These are phyloP conservation scores for Anthopleura sola DNA, from an alignment of 64 coral and sea anemone genomes.

Conservation along the genomic window DNA sequence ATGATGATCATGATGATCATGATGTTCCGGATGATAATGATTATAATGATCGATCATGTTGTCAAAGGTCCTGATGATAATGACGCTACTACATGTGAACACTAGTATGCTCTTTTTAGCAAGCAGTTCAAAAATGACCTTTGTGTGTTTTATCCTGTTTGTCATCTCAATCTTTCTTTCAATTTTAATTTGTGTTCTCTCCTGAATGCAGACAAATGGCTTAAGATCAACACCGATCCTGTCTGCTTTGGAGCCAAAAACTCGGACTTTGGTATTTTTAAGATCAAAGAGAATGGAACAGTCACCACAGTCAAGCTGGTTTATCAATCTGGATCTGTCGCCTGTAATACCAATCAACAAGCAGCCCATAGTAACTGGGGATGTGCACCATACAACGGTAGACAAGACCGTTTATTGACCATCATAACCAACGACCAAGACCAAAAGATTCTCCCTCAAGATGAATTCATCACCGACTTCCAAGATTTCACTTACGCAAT, in stretches of 20 bases:
- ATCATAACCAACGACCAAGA: background rate
- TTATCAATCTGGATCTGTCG: background rate
- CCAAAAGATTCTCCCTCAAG: background rate
- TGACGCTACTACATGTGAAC: too few species aligned
- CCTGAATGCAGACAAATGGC: conserved; percentile 1
- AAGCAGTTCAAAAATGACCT: too few species aligned
- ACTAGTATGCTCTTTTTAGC: too few species aligned
- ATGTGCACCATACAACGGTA: background rate
- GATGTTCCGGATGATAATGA: too few species aligned
- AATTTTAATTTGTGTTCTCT: too few species aligned
- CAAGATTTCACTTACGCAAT: background rate
- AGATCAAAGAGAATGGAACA: background rate
- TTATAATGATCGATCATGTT: too few species aligned
- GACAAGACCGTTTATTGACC: background rate
- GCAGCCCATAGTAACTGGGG: background rate
- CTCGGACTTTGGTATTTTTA: background rate
- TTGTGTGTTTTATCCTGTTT: too few species aligned
- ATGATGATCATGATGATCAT: too few species aligned
- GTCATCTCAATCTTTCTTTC: too few species aligned
- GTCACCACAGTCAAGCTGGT: background rate
- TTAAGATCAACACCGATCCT: background rate
- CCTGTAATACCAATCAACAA: background rate
- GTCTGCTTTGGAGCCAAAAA: background rate
- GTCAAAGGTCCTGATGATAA: too few species aligned
- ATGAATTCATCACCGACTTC: background rate